These are phyloP conservation scores for Butastur rufipennis DNA, from an alignment of 2,113 vertebrate species.

Conservation along the genomic window DNA sequence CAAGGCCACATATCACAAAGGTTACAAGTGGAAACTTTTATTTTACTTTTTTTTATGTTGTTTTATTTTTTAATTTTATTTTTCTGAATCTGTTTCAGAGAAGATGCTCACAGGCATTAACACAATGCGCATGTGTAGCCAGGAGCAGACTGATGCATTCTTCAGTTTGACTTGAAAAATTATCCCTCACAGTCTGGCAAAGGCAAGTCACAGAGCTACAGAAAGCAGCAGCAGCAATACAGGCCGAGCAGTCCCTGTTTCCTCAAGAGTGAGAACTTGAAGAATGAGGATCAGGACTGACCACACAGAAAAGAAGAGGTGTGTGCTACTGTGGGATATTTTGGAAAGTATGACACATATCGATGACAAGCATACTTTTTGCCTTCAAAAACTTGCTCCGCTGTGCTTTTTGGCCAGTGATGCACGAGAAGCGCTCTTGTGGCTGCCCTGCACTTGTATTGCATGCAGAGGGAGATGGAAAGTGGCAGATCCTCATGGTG, in stretches of 20 bases:
- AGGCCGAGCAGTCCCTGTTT: not conserved
- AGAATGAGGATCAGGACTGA: not conserved
- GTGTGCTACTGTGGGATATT: not conserved
- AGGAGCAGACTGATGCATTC: not conserved
- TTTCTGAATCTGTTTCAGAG: not conserved
- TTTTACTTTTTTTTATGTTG: not conserved
- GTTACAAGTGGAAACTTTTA: not conserved
- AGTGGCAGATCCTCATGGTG: not conserved
- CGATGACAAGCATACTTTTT: not conserved
- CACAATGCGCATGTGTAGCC: not conserved
- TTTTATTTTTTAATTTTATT: not conserved
- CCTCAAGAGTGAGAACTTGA: not conserved
- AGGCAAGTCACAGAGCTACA: not conserved
- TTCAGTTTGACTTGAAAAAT: not conserved
- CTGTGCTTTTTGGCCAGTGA: not conserved
- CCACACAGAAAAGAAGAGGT: not conserved
- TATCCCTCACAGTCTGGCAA: not conserved
- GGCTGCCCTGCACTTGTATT: not conserved
- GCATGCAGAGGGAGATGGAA: not conserved
- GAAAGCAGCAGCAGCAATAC: not conserved
- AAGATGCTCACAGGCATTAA: not conserved
- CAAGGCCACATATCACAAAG: not conserved
- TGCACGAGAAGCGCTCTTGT: rapidly evolving
- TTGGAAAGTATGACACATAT: not conserved
- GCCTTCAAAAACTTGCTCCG: not conserved